phyloP scores from a whole-genome alignment of 2,888 invertebrate genomes.

The Augochlorella aurata region DNA sequence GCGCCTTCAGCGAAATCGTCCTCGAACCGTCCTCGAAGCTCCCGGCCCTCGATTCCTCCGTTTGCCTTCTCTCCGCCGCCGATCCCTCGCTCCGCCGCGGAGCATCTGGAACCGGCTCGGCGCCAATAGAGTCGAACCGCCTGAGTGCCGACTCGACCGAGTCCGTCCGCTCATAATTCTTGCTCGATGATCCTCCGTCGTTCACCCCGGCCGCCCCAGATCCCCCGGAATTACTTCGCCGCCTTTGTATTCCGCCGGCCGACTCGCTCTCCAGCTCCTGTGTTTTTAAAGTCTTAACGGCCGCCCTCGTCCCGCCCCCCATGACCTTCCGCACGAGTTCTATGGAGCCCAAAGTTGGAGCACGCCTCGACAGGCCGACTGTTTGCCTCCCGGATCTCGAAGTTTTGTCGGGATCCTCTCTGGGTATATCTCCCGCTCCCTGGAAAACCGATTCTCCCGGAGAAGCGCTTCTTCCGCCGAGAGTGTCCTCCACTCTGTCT shows the following conservation, averaged over 20 bases:
- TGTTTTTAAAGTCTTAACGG: neutral
- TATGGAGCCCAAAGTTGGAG: constrained; percentile 40
- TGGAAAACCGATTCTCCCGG: constrained; percentile 6
- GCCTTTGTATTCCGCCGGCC: neutral
- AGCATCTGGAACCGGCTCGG: constrained; percentile 1
- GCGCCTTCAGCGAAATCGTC: constrained; percentile 25
- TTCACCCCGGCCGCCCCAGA: neutral
- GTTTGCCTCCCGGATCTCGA: constrained; percentile 3
- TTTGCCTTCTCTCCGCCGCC: constrained; percentile 17
- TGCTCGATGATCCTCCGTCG: constrained; percentile 34
- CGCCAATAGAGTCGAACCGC: constrained; percentile 71
- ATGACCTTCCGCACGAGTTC: constrained; percentile 52
- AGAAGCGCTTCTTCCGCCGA: neutral
- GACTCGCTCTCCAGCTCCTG: neutral
- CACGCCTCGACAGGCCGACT: constrained; percentile 1
- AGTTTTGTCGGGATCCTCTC: neutral
- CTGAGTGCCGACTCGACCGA: constrained; percentile 74
- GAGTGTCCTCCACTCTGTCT: neutral
- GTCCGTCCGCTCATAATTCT: constrained; percentile 66
- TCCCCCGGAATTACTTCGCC: neutral
- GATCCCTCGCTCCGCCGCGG: constrained; percentile 26
- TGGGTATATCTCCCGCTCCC: neutral
- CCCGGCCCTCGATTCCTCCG: neutral
- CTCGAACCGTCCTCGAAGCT: neutral
- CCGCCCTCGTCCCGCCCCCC: neutral